Conservation (phyloP, 30 jellyfish, hydroid and myxozoan species). For the Hydractinia echinata region DNA sequence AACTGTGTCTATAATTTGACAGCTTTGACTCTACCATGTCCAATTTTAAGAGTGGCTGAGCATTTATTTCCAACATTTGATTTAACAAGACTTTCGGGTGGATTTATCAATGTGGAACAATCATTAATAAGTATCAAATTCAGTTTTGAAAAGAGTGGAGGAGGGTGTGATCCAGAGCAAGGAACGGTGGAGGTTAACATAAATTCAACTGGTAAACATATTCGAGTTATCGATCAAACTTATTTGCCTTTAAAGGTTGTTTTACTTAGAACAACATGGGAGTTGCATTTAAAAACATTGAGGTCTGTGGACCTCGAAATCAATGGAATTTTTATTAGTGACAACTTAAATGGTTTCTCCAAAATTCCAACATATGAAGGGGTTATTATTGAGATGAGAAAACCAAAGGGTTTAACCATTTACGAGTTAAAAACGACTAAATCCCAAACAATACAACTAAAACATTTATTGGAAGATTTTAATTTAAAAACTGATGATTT, state of each 20-base stretch:
- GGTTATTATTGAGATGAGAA: slow-evolving; percentile 22
- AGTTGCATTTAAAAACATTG: slow-evolving; percentile 4
- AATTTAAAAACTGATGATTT: background rate
- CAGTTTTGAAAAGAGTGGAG: slow-evolving; percentile 18
- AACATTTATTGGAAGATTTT: slow-evolving; percentile 19
- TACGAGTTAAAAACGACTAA: slow-evolving; percentile 29
- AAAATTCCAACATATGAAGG: slow-evolving; percentile 33
- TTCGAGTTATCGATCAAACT: slow-evolving; percentile 20
- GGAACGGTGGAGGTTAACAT: slow-evolving; percentile 26
- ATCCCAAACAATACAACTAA: slow-evolving; percentile 17
- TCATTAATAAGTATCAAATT: slow-evolving; percentile 18
- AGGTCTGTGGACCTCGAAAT: slow-evolving; percentile 23
- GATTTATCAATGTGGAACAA: slow-evolving; percentile 12
- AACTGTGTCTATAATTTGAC: slow-evolving; percentile 23
- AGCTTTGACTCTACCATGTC: slow-evolving; percentile 31
- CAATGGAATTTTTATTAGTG: slow-evolving; percentile 30
- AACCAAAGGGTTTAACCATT: slow-evolving; percentile 37
- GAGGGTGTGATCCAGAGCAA: slow-evolving; percentile 13
- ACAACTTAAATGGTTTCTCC: slow-evolving; percentile 24
- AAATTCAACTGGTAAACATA: slow-evolving; percentile 30
- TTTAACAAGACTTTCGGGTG: slow-evolving; percentile 17
- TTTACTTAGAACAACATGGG: slow-evolving; percentile 25
- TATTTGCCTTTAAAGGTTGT: slow-evolving; percentile 30
- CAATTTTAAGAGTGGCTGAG: slow-evolving; percentile 14
- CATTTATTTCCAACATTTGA: slow-evolving; percentile 21